These are phyloP conservation scores for Chironomus tepperi DNA, from an alignment of 1,140 invertebrate genomes.

Conservation along the genomic window DNA sequence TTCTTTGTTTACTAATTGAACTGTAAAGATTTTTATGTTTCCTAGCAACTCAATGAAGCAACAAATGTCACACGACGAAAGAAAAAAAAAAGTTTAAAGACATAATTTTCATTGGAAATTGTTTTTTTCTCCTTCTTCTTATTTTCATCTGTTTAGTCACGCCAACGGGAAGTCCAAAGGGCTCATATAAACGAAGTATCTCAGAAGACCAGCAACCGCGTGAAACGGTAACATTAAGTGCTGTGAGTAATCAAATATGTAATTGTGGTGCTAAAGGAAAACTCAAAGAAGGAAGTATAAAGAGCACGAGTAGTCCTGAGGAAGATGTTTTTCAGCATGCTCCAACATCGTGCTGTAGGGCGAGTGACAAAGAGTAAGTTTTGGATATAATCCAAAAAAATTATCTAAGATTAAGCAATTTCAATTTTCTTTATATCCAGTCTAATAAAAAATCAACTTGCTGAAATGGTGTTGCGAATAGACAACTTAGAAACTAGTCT, in stretches of 20 bases:
- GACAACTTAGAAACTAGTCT: constrained; percentile 27
- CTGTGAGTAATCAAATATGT: neutral
- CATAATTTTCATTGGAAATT: neutral
- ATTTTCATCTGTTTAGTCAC: neutral
- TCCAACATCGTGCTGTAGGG: neutral
- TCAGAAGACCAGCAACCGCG: constrained; percentile 3
- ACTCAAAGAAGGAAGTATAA: neutral
- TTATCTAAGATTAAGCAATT: too few relatives aligned
- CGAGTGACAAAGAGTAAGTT: constrained; percentile 15
- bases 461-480: constrained; percentile 25
- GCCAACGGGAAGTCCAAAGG: constrained; percentile 12
- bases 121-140: neutral
- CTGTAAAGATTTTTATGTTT: too few relatives aligned
- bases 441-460: constrained; percentile 26
- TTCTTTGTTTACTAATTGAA: neutral
- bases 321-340: constrained; percentile 5
- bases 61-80: too few relatives aligned
- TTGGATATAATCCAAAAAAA: too few relatives aligned
- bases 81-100: too few relatives aligned
- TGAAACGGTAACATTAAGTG: neutral
- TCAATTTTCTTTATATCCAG: neutral
- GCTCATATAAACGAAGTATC: constrained; percentile 1
- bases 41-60: too few relatives aligned
- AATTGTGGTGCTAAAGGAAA: neutral
- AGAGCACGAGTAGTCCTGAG: neutral